Evolutionary conservation across 1,140 invertebrate species (phyloP).

Genomic region (Ylistrum balloti): DNA sequence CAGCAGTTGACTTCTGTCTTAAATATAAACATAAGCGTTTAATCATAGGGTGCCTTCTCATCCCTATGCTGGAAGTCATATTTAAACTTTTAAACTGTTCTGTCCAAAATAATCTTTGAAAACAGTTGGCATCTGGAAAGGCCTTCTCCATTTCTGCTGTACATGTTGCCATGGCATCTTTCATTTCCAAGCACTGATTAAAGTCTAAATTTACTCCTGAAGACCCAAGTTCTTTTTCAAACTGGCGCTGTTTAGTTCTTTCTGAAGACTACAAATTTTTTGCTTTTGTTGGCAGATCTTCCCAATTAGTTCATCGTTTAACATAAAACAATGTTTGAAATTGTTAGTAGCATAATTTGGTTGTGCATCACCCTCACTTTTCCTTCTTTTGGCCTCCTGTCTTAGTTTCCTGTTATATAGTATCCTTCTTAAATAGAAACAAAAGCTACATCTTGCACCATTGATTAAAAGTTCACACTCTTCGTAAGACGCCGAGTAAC

Average conservation of each 20-base stretch:
- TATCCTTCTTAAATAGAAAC: no score
- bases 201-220: constrained; percentile 36
- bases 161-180: constrained; percentile 43
- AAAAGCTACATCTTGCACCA: no score
- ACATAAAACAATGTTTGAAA: no score
- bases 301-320: no score
- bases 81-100: constrained; percentile 27
- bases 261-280: no score
- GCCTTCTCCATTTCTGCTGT: constrained; percentile 30
- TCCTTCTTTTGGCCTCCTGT: no score
- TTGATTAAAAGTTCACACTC: no score
- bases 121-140: constrained; percentile 48
- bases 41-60: constrained; percentile 68
- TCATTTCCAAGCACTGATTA: constrained; percentile 16
- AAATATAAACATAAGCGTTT: constrained; percentile 60
- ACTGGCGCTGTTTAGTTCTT: neutral
- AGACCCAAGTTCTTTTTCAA: constrained; percentile 6
- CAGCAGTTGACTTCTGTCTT: constrained; percentile 48
- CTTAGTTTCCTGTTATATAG: no score
- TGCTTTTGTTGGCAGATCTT: no score
- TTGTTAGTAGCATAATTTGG: no score
- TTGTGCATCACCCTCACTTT: no score
- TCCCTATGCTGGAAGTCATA: constrained; percentile 16
- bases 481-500: no score
- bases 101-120: constrained; percentile 50